phyloP scores from a whole-genome alignment of 2,797 vertebrate genomes.

The Psittacula echo region DNA sequence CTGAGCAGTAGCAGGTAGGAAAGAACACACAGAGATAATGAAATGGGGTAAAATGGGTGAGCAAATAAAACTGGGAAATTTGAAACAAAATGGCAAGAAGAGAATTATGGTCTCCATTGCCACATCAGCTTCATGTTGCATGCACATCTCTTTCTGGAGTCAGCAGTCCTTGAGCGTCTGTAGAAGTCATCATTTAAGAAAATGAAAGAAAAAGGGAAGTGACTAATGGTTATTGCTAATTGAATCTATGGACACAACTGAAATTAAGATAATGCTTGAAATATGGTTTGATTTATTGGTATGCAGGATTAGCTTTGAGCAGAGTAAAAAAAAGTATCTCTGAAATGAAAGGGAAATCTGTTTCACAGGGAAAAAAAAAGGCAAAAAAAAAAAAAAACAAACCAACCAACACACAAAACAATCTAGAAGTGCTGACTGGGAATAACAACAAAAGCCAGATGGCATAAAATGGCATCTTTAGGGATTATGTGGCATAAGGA shows the following conservation, averaged over 20 bases:
- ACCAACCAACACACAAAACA: background rate
- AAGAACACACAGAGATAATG: background rate
- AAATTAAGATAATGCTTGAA: constrained; percentile 27
- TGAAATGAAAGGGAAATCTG: constrained; percentile 66
- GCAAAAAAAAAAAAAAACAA: background rate
- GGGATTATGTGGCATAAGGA: constrained; percentile 78
- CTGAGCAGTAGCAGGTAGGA: background rate
- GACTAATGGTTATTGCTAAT: background rate
- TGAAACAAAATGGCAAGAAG: background rate
- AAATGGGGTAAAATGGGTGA: background rate
- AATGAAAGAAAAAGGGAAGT: background rate
- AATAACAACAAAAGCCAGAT: constrained; percentile 80
- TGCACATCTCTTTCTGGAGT: background rate
- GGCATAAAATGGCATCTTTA: constrained; percentile 80
- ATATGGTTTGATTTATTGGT: constrained; percentile 62
- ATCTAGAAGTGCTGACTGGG: constrained; percentile 79
- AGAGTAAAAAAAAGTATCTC: background rate
- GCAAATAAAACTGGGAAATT: background rate
- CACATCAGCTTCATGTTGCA: background rate
- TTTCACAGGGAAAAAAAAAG: constrained; percentile 66
- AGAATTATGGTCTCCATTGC: background rate
- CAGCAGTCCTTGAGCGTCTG: background rate
- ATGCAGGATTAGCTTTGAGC: constrained; percentile 36
- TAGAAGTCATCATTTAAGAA: background rate
- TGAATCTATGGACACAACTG: background rate